phyloP scores from a whole-genome alignment of 23 tunicate species.

The Phallusia fumigata region DNA sequence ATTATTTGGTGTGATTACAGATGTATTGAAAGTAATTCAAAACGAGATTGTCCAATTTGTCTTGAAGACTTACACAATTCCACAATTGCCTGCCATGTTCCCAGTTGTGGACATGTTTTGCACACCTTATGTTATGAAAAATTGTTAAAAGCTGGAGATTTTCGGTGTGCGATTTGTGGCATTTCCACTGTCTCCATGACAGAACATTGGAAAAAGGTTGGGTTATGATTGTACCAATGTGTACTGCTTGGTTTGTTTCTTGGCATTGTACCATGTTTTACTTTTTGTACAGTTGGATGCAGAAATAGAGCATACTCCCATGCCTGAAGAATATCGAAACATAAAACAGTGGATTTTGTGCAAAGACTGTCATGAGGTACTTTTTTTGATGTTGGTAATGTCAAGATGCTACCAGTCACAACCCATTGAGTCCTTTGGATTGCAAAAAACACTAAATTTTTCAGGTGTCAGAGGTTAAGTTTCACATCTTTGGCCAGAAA shows the following conservation, averaged over 20 bases:
- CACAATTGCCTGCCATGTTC: constrained; percentile 28
- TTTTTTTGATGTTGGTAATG: too few species aligned
- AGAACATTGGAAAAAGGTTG: constrained; percentile 48
- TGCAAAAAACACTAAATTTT: neutral
- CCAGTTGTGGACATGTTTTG: constrained; percentile 75
- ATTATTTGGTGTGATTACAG: constrained; percentile 16
- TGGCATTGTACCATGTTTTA: neutral
- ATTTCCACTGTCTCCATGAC: constrained; percentile 52
- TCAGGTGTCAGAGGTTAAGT: constrained; percentile 37
- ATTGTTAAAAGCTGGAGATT: constrained; percentile 46
- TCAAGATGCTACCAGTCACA: too few species aligned
- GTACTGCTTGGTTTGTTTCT: too few species aligned
- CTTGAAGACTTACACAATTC: constrained; percentile 83
- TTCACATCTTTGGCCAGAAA: constrained; percentile 82
- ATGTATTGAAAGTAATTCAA: constrained; percentile 67
- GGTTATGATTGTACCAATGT: neutral
- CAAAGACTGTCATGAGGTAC: constrained; percentile 64
- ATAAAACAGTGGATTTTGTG: constrained; percentile 66
- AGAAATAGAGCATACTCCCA: constrained; percentile 70
- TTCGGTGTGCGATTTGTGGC: constrained; percentile 74
- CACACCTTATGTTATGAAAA: constrained; percentile 54
- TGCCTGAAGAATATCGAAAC: constrained; percentile 83
- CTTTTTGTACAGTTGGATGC: constrained; percentile 32
- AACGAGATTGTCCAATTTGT: constrained; percentile 73
- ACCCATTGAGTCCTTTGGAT: too few species aligned